phyloP scores from a whole-genome alignment of 2,888 invertebrate species.

The Laothoe populi region DNA sequence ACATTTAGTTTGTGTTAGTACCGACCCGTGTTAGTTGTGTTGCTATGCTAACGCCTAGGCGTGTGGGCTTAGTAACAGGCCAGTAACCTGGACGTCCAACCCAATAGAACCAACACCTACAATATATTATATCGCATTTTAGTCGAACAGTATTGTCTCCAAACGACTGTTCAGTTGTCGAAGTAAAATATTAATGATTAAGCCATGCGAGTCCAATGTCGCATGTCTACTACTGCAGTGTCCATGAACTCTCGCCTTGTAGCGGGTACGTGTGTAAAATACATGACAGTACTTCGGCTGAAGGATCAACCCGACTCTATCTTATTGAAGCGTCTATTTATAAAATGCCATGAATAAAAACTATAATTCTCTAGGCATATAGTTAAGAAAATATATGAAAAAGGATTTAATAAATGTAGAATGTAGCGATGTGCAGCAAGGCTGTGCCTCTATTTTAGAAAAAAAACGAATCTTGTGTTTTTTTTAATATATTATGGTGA shows the following conservation, averaged over 20 bases:
- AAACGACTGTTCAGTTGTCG: not conserved
- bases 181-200: conserved; percentile 23
- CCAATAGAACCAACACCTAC: no score
- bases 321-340: not conserved
- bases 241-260: conserved; percentile 43
- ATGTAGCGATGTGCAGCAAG: not conserved
- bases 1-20: no score
- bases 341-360: conserved; percentile 6
- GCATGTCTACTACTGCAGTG: conserved; percentile 43
- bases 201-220: conserved; percentile 31
- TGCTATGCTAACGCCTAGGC: no score
- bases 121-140: not conserved
- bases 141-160: not conserved
- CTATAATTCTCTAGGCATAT: no score
- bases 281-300: conserved; percentile 12
- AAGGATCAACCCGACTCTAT: conserved; percentile 17
- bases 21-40: no score
- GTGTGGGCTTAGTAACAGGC: no score
- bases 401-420: conserved; percentile 4
- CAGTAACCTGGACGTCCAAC: no score
- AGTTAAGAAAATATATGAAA: not conserved
- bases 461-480: no score
- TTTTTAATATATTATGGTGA: no score
- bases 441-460: no score
- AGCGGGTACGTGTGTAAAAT: conserved; percentile 24